Conservation (phyloP, 1,140 invertebrate genomes). For the Leucophenga varia region DNA sequence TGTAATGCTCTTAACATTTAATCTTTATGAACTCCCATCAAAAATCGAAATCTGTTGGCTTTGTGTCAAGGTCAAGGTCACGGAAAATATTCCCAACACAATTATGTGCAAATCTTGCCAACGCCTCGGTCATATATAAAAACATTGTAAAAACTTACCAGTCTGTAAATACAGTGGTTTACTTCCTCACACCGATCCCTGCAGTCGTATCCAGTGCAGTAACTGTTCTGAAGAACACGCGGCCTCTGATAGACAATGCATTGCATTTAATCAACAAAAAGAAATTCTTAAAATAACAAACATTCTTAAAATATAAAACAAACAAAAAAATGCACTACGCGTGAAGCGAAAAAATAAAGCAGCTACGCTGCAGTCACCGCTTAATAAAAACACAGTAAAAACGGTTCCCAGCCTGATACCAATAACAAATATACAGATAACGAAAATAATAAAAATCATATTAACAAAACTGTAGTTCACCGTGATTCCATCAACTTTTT, state of each 20-base stretch:
- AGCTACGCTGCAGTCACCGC: constrained; percentile 1
- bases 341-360: neutral
- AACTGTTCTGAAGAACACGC: constrained; percentile 12
- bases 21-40: constrained; percentile 9
- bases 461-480: too few species aligned
- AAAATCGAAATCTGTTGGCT: constrained; percentile 10
- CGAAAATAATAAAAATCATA: neutral
- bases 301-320: too few species aligned
- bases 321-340: constrained; percentile 7
- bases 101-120: constrained; percentile 13
- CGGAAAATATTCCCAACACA: constrained; percentile 6
- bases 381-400: neutral
- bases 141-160: constrained; percentile 9
- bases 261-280: constrained; percentile 10
- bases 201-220: constrained; percentile 1
- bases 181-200: neutral
- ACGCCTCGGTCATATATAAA: constrained; percentile 9
- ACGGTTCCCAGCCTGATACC: neutral
- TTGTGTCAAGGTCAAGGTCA: constrained; percentile 3
- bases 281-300: constrained; percentile 15
- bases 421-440: neutral
- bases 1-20: constrained; percentile 7
- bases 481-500: too few species aligned
- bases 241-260: constrained; percentile 7
- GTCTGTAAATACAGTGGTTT: constrained; percentile 7